Percentiles rank a stretch among this genome's conserved stretches.
Conservation (phyloP, 2,113 vertebrate species). For the Nestor notabilis region DNA sequence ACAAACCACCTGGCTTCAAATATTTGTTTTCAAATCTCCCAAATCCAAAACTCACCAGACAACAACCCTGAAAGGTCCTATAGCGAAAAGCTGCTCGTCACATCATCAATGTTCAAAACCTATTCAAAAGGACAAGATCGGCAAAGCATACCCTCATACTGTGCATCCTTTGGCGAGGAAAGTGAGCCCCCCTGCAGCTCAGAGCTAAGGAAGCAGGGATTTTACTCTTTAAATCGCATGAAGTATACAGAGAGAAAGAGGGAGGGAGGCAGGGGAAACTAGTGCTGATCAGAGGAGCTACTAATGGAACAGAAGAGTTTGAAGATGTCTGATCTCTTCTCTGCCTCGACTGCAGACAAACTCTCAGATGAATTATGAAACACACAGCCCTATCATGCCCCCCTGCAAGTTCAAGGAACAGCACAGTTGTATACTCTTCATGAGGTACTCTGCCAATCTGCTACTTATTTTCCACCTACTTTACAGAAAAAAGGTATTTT, state of each 20-base stretch:
- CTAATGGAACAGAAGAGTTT: slow-evolving; percentile 44
- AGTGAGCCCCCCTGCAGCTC: background rate
- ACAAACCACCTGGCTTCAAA: slow-evolving; percentile 10
- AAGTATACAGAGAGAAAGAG: slow-evolving; percentile 6
- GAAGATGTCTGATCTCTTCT: slow-evolving; percentile 35
- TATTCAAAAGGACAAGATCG: background rate
- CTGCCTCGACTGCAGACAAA: background rate
- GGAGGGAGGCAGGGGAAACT: background rate
- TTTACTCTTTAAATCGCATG: slow-evolving; percentile 33
- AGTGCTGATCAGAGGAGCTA: slow-evolving; percentile 43
- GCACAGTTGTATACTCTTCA: background rate
- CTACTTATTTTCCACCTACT: background rate
- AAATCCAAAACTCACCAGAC: background rate
- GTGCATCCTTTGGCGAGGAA: background rate
- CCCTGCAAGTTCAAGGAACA: background rate
- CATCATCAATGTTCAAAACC: background rate
- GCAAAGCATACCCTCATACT: background rate
- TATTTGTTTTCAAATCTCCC: slow-evolving; percentile 20
- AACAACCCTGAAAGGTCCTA: background rate
- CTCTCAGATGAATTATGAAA: slow-evolving; percentile 61
- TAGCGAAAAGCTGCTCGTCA: background rate
- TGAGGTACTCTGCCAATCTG: background rate
- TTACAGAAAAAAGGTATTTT: background rate
- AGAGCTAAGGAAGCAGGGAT: slow-evolving; percentile 7
- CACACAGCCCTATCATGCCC: background rate